A percentile compares a stretch with the other conserved stretches of the same genome.
phyloP scores from a whole-genome alignment of 2,113 vertebrate genomes.

The Osmerus mordax region DNA sequence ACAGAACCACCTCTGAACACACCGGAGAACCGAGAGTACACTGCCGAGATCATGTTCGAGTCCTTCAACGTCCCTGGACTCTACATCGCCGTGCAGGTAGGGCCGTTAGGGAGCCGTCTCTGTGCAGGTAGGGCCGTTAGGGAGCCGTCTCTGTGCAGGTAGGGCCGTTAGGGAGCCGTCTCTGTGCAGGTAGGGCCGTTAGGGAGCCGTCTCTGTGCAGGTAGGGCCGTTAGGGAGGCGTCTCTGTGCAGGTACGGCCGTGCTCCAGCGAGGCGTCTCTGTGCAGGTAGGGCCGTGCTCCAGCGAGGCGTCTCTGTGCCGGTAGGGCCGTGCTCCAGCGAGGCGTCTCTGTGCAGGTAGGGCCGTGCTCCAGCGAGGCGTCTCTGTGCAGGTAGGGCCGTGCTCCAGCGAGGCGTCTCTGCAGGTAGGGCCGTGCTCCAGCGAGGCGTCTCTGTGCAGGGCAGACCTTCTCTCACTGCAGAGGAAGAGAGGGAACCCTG shows the following conservation, averaged over 20 bases:
- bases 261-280: not conserved
- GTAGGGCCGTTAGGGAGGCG: too few species aligned
- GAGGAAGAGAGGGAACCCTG: too few species aligned
- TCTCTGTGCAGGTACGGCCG: conserved; percentile 82
- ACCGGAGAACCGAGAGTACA: conserved; percentile 98
- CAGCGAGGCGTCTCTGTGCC: conserved; percentile 71
- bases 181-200: conserved; percentile 82
- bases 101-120: not conserved
- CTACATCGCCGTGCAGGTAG: conserved; percentile 98
- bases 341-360: conserved; percentile 82
- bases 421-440: conserved; percentile 77
- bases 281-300: conserved; percentile 82
- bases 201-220: not conserved
- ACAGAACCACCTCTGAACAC: conserved; percentile 98
- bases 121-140: conserved; percentile 72
- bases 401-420: conserved; percentile 33
- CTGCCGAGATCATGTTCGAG: conserved; percentile 99
- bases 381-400: conserved; percentile 82
- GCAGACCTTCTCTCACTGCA: too few species aligned
- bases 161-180: conserved; percentile 22
- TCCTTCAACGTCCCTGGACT: conserved; percentile 98
- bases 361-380: not conserved
- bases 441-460: too few species aligned
- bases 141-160: conserved; percentile 80
- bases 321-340: conserved; percentile 67